Percentiles rank a stretch among this genome's conserved stretches.
Evolutionary conservation across 2,888 invertebrate genomes (phyloP).

Genomic region (Trichacis sp.): DNA sequence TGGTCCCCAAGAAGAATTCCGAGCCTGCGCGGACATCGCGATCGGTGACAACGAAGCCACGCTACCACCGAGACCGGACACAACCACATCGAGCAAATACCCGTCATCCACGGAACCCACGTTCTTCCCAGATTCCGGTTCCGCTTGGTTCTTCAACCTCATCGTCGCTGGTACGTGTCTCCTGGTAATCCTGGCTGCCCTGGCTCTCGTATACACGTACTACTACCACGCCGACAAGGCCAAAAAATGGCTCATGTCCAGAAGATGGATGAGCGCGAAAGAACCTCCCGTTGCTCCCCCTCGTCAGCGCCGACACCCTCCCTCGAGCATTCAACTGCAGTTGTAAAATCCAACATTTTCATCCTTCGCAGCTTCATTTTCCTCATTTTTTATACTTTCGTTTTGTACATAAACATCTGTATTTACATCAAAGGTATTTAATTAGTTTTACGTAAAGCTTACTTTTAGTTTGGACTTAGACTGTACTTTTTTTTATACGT

Average conservation of each 20-base stretch:
- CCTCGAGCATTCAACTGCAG: constrained; percentile 46
- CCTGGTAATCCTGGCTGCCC: constrained; percentile 75
- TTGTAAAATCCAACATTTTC: no score
- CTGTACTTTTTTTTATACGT: background rate
- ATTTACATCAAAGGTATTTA: constrained; percentile 42
- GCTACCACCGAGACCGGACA: constrained; percentile 69
- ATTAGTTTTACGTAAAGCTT: constrained; percentile 2
- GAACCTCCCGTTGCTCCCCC: constrained; percentile 64
- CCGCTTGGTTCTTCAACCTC: constrained; percentile 61
- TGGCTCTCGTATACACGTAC: constrained; percentile 80
- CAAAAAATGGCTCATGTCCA: constrained; percentile 72
- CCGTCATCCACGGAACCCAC: constrained; percentile 69
- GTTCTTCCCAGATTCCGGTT: constrained; percentile 68
- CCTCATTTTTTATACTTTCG: constrained; percentile 23
- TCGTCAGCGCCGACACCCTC: constrained; percentile 58
- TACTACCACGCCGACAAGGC: constrained; percentile 81
- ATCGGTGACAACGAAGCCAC: constrained; percentile 73
- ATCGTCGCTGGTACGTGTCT: constrained; percentile 77
- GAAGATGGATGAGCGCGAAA: constrained; percentile 51
- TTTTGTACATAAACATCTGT: constrained; percentile 44
- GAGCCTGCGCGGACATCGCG: constrained; percentile 85
- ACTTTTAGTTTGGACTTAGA: background rate
- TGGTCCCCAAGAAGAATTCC: constrained; percentile 89
- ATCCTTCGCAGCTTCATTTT: background rate
- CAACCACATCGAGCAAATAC: constrained; percentile 68